Evolutionary conservation across 2,888 invertebrate genomes (phyloP).

Genomic region (Deilephila elpenor): DNA sequence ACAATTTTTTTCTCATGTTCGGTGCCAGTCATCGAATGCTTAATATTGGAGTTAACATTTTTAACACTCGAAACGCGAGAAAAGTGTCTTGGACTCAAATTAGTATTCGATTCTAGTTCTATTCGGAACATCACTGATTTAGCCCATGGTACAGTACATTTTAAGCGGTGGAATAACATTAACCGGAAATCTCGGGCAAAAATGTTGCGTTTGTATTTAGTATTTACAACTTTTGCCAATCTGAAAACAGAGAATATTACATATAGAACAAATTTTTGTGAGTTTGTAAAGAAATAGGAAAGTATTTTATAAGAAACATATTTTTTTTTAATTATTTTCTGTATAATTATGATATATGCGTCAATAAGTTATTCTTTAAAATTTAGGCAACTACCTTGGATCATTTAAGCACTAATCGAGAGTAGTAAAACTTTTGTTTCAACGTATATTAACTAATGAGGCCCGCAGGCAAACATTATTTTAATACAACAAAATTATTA

Average conservation of each 20-base stretch:
- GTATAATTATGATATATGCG: too few species aligned
- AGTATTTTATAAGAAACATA: too few species aligned
- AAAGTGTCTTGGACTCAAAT: background rate
- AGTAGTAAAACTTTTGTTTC: too few species aligned
- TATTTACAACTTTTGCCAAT: background rate
- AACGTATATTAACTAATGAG: background rate
- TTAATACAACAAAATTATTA: slow-evolving; percentile 3
- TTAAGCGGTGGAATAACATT: background rate
- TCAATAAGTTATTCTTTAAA: too few species aligned
- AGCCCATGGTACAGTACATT: background rate
- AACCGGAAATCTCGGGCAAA: background rate
- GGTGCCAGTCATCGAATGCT: background rate
- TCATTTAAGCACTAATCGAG: background rate
- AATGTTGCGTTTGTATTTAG: background rate
- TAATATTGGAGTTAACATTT: slow-evolving; percentile 5
- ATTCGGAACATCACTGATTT: slow-evolving; percentile 12
- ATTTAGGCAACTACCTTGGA: too few species aligned
- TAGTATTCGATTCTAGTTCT: slow-evolving; percentile 19
- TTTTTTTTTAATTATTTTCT: too few species aligned
- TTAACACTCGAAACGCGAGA: slow-evolving; percentile 1
- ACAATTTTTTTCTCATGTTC: background rate
- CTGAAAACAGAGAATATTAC: too few species aligned
- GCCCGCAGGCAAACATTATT: slow-evolving; percentile 1
- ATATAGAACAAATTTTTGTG: too few species aligned
- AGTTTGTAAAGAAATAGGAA: too few species aligned